Evolutionary conservation across 1,140 invertebrate species (phyloP).

Genomic region (Hesperophylax magnus): DNA sequence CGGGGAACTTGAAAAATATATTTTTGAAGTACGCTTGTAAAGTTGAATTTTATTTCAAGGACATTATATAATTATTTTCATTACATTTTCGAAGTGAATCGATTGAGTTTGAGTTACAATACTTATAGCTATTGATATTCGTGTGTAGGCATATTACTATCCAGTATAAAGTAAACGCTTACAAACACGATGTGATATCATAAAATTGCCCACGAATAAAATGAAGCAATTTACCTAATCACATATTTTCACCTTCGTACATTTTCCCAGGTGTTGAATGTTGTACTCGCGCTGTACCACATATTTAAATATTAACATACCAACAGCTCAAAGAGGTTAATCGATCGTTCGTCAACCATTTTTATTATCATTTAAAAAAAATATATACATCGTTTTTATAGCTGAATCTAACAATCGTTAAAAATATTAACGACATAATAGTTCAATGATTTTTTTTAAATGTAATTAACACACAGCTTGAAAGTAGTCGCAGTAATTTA

Average conservation of each 20-base stretch:
- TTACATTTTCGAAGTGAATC: not conserved
- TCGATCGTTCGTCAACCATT: not conserved
- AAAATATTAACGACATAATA: too few species aligned
- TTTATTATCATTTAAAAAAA: too few species aligned
- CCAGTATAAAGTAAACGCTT: not conserved
- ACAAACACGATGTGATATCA: not conserved
- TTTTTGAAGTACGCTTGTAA: too few species aligned
- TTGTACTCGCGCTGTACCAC: not conserved
- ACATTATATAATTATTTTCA: not conserved
- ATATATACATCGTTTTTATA: too few species aligned
- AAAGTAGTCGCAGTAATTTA: too few species aligned
- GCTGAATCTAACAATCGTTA: too few species aligned
- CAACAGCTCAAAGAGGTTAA: constrained; percentile 21
- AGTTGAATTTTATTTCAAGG: too few species aligned
- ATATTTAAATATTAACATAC: constrained; percentile 47
- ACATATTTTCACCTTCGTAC: constrained; percentile 42
- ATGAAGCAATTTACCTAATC: constrained; percentile 47
- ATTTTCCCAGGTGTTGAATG: constrained; percentile 40
- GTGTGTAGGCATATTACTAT: not conserved
- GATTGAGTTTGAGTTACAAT: not conserved
- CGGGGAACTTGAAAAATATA: too few species aligned
- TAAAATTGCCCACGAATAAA: constrained; percentile 24
- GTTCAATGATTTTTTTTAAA: too few species aligned
- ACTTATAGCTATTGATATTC: not conserved
- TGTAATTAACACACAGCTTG: too few species aligned